A percentile compares a stretch with the other conserved stretches of the same genome.
Conservation (phyloP, 2,113 vertebrate species). For the Gambusia affinis region DNA sequence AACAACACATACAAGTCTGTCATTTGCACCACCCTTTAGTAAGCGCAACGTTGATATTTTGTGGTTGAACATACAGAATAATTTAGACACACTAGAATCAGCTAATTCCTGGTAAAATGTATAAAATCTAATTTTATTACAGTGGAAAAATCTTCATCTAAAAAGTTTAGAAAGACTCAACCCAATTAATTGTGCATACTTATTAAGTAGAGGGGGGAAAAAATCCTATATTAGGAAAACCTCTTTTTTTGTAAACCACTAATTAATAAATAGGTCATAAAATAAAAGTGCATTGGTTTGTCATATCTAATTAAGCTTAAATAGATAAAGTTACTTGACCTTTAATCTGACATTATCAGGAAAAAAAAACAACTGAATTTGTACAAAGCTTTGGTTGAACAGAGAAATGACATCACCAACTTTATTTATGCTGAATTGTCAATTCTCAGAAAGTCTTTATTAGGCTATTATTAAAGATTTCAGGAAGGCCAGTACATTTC, state of each 20-base stretch:
- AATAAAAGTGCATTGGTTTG: too few relatives aligned
- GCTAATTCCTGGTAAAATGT: background rate
- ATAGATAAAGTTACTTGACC: background rate
- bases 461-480: background rate
- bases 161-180: too few relatives aligned
- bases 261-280: background rate
- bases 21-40: background rate
- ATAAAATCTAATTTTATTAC: background rate
- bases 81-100: background rate
- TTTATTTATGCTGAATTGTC: background rate
- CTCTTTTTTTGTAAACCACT: too few relatives aligned
- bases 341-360: background rate
- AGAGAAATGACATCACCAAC: background rate
- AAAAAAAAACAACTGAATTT: too few relatives aligned
- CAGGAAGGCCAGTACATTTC: background rate
- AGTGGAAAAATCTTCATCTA: background rate
- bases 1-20: constrained; percentile 32
- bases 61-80: background rate
- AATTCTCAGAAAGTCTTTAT: background rate
- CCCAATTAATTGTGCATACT: too few relatives aligned
- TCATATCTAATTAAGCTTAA: background rate
- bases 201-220: too few relatives aligned
- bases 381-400: background rate
- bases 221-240: too few relatives aligned
- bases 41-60: background rate